These are phyloP conservation scores for Catamblyrhynchus diadema DNA, from an alignment of 2,797 vertebrate species.

Conservation along the genomic window DNA sequence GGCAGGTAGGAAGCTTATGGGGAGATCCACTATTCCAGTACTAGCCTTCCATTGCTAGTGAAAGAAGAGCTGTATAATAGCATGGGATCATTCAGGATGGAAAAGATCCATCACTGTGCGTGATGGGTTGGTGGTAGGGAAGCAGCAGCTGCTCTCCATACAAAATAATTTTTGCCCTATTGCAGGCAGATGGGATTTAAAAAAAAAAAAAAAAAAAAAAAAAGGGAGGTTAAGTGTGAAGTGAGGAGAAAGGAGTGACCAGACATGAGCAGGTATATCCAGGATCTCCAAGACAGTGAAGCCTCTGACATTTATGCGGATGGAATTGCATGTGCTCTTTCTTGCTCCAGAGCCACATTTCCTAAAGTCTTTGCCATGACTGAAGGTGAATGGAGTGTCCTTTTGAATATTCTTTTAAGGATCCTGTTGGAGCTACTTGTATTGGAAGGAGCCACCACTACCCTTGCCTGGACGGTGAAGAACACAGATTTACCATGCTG, in stretches of 20 bases:
- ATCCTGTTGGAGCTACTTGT: neutral
- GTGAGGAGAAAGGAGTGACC: neutral
- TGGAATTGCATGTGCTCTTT: neutral
- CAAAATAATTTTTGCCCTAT: neutral
- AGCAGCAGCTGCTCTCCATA: neutral
- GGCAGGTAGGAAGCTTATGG: neutral
- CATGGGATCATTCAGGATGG: neutral
- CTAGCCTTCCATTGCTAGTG: neutral
- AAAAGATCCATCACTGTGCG: neutral
- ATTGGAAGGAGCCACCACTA: neutral
- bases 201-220: neutral
- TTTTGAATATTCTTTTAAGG: neutral
- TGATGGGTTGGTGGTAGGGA: neutral
- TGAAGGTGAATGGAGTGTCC: neutral
- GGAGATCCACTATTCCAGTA: neutral
- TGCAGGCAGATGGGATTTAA: neutral
- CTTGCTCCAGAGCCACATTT: neutral
- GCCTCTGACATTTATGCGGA: neutral
- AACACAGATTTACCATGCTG: neutral
- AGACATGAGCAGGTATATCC: neutral
- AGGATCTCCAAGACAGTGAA: neutral
- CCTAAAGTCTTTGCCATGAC: neutral
- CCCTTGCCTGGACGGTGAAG: neutral
- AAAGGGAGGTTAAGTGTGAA: neutral
- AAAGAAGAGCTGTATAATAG: neutral